Base-by-base conservation (phyloP, 2,797 vertebrate species). In the Argentina silus region DNA sequence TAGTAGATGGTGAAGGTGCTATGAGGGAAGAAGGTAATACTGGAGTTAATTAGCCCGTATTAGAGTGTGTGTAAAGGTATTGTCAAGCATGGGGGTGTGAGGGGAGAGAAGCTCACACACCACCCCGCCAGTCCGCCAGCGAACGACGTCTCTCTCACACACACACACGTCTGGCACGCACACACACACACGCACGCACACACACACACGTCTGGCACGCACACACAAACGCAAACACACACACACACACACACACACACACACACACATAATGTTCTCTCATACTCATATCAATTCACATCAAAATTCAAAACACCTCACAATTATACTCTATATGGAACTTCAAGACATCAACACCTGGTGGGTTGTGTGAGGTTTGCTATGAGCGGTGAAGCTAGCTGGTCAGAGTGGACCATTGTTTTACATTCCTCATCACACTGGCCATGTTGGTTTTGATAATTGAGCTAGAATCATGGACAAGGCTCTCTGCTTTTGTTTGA, bases 31-130 rank as follows among this genome's bases (percentile, higher is more conserved):
- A 82, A 86, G 81, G 88, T 85, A 88, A 87, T 86, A 78, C 85
- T 72, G 77, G 57, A 56, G 79, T 85, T 90, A 92, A 92, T 92
- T 91, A 89, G 84, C 70, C 85, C 84, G 85, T 88, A 88, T 88
- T 85, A 83, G 74, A 78, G 74, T 55, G 76, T 89, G 85, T 86
- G 85, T 88, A 85, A 87, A 88, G 88, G 83, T 89, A 82, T 77
- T 84, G 81, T 79, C 75, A 72, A 14, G 48, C 21, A 9, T 19
- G 44, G n/a, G 15, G 50, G 4, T 27, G n/a, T 36, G 70, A 36
- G 44, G 19, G 19, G 7, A n/a, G 51, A 66, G 73, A 62, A 57
- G 21, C 27, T 36, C 27, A 36, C 27, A 36, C 27, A 36, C 27
- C 27, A 36, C 27, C 27, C 27, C 27, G 27, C 27, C 27, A 36